phyloP scores from a whole-genome alignment of 2,797 vertebrate genomes.

The Pyrocephalus nanus region DNA sequence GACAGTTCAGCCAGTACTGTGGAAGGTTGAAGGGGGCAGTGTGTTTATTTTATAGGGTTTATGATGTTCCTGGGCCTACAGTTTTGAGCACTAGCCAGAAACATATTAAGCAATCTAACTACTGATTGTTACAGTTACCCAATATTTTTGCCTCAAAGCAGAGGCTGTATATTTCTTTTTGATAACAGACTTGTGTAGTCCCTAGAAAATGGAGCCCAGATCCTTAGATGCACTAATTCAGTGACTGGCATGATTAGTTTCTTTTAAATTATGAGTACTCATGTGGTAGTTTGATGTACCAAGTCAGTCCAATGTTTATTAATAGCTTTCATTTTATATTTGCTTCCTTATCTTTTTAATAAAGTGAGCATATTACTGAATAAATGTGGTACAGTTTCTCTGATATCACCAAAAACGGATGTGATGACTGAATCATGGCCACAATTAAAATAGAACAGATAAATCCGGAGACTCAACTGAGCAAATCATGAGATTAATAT shows the following conservation, averaged over 20 bases:
- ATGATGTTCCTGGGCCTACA: neutral
- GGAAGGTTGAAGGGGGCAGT: neutral
- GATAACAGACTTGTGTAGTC: neutral
- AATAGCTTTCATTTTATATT: constrained; percentile 55
- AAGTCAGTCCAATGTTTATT: constrained; percentile 37
- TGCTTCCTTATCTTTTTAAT: constrained; percentile 66
- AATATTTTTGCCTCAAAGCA: neutral
- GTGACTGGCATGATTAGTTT: neutral
- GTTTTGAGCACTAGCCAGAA: neutral
- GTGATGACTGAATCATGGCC: constrained; percentile 19
- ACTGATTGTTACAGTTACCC: neutral
- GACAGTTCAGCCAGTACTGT: neutral
- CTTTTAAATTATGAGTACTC: constrained; percentile 5
- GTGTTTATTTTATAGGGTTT: neutral
- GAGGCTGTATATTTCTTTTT: neutral
- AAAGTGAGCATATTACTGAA: constrained; percentile 39
- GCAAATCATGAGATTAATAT: neutral
- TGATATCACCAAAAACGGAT: constrained; percentile 4
- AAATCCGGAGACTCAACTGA: neutral
- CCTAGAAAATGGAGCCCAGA: neutral
- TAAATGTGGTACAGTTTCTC: constrained; percentile 17
- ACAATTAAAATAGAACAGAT: constrained; percentile 43
- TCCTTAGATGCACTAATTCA: constrained; percentile 1
- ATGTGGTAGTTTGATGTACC: neutral
- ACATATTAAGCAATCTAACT: neutral